Conservation (phyloP, 2,888 invertebrate genomes). For the Ctena decussata region DNA sequence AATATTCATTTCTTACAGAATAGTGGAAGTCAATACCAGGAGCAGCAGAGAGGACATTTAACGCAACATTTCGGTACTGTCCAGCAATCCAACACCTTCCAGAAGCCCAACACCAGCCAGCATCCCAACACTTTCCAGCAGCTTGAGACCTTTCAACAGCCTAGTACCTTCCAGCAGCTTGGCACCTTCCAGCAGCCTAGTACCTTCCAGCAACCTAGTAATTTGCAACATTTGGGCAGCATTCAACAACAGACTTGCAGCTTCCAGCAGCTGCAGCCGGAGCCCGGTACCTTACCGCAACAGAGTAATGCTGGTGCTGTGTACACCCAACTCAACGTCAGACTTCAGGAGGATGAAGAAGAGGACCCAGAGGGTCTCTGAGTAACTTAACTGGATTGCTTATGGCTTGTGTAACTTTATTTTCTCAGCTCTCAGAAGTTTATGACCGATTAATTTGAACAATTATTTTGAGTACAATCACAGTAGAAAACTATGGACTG, state of each 20-base stretch:
- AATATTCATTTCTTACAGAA: background rate
- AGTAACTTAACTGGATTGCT: background rate
- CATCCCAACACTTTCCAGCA: background rate
- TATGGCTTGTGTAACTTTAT: too few relatives aligned
- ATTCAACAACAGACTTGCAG: background rate
- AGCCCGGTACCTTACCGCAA: background rate
- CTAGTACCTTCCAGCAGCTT: background rate
- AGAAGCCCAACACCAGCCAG: background rate
- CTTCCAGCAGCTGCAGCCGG: background rate
- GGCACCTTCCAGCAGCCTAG: background rate
- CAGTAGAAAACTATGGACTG: too few relatives aligned
- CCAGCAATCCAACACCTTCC: background rate
- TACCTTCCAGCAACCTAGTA: background rate
- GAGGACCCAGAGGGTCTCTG: background rate
- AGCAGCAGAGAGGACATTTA: constrained; percentile 2
- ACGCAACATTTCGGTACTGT: background rate
- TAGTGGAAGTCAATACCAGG: background rate
- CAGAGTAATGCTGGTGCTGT: background rate
- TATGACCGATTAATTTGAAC: too few relatives aligned
- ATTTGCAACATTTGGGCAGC: background rate
- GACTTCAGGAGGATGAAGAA: background rate
- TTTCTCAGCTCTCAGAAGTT: too few relatives aligned
- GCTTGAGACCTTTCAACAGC: background rate
- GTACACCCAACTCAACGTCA: background rate
- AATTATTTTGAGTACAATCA: too few relatives aligned